These are phyloP conservation scores for Sphaeramia orbicularis DNA, from an alignment of 2,797 vertebrate genomes.

Conservation along the genomic window DNA sequence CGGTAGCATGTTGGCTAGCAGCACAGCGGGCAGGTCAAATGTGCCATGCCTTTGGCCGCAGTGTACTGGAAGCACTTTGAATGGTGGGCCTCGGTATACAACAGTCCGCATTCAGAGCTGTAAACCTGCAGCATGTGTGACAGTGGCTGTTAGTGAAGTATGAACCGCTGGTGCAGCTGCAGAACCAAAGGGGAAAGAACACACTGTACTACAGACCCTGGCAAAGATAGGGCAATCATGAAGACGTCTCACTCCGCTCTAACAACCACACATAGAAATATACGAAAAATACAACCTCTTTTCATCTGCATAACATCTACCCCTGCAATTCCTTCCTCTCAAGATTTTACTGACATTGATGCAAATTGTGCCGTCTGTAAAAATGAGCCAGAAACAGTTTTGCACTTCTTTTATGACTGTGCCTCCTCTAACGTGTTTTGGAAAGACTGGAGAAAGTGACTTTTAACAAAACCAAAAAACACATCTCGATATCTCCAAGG, in stretches of 20 bases:
- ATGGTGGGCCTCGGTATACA: conserved; percentile 26
- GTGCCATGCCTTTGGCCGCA: conserved; percentile 31
- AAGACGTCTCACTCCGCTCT: not conserved
- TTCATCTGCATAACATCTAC: too few species aligned
- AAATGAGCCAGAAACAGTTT: too few species aligned
- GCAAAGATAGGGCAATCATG: not conserved
- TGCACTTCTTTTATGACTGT: too few species aligned
- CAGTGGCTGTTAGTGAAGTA: not conserved
- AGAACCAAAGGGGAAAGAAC: not conserved
- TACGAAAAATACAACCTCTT: not conserved
- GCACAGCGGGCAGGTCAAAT: conserved; percentile 44
- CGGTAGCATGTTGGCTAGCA: not conserved
- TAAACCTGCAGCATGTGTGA: not conserved
- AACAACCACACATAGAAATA: not conserved
- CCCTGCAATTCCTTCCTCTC: too few species aligned
- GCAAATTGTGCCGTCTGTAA: too few species aligned
- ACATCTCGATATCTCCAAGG: too few species aligned
- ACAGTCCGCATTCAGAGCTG: not conserved
- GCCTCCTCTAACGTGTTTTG: too few species aligned
- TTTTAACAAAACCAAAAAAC: too few species aligned
- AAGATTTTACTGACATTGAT: too few species aligned
- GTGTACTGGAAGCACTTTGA: conserved; percentile 13
- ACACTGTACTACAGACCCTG: not conserved
- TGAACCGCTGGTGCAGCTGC: not conserved
- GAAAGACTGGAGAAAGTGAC: too few species aligned